Evolutionary conservation across 92 coral and sea anemone genomes (phyloP).

Genomic region (Palythoa heliodiscus): DNA sequence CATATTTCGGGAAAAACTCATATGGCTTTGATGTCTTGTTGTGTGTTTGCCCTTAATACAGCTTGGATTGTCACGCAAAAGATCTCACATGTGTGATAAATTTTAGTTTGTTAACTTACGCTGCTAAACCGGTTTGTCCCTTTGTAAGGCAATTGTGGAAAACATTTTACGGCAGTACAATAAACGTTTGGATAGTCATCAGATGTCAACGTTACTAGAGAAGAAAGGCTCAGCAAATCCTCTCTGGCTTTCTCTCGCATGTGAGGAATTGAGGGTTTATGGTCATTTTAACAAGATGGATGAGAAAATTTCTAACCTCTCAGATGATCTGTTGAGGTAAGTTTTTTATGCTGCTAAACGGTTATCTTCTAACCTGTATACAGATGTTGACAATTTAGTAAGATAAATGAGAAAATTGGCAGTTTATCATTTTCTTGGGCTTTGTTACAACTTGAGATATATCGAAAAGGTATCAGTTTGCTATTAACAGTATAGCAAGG

Average conservation of each 20-base stretch:
- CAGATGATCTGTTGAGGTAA: constrained; percentile 93
- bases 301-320: constrained; percentile 85
- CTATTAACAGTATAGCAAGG: no score
- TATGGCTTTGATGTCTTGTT: background rate
- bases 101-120: no score
- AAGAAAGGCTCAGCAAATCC: constrained; percentile 98
- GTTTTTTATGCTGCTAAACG: background rate
- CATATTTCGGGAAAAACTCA: no score
- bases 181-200: constrained; percentile 93
- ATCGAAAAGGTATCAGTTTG: no score
- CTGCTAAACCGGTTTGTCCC: background rate
- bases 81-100: no score
- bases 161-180: constrained; percentile 92
- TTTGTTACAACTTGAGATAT: no score
- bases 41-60: no score
- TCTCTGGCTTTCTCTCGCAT: constrained; percentile 92
- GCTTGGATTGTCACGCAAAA: no score
- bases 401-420: no score
- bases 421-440: no score
- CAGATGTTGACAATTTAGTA: no score
- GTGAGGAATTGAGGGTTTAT: constrained; percentile 95
- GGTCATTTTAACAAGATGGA: constrained; percentile 92
- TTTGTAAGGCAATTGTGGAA: constrained; percentile 88
- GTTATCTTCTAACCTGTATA: no score
- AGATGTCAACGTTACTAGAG: constrained; percentile 82